Conservation (phyloP, 2,113 vertebrate species). For the Microcebus ravelobensis region DNA sequence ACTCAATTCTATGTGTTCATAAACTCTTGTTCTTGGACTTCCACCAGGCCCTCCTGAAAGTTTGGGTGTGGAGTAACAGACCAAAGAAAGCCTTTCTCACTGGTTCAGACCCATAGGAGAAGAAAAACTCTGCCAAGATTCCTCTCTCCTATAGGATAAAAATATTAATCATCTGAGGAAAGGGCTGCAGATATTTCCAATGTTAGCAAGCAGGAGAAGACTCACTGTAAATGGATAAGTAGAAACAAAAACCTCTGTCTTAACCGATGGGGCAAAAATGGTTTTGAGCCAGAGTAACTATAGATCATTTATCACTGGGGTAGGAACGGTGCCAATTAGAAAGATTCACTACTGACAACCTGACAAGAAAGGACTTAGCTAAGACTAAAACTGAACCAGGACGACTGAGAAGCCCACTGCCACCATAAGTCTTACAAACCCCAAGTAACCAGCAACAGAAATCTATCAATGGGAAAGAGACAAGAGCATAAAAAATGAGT, state of each 20-base stretch:
- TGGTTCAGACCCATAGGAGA: not conserved
- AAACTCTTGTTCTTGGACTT: not conserved
- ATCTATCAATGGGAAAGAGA: too few relatives aligned
- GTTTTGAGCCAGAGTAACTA: not conserved
- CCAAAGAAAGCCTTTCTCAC: not conserved
- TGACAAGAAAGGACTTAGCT: not conserved
- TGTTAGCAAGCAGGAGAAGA: not conserved
- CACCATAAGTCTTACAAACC: not conserved
- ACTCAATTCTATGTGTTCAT: not conserved
- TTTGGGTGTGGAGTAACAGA: not conserved
- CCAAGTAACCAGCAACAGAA: too few relatives aligned
- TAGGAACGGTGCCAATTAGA: not conserved
- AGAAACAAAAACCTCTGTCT: not conserved
- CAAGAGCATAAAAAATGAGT: not conserved
- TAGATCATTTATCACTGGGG: too few relatives aligned
- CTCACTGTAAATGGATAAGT: not conserved
- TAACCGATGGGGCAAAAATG: not conserved
- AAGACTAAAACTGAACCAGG: not conserved
- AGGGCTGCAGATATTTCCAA: not conserved
- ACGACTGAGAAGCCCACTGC: not conserved
- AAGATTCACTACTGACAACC: not conserved
- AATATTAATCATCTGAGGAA: not conserved
- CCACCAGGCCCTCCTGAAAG: not conserved
- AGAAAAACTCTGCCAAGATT: not conserved
- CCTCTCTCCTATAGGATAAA: not conserved